phyloP scores from a whole-genome alignment of 2,888 invertebrate genomes.

The Drosophila silvestris region DNA sequence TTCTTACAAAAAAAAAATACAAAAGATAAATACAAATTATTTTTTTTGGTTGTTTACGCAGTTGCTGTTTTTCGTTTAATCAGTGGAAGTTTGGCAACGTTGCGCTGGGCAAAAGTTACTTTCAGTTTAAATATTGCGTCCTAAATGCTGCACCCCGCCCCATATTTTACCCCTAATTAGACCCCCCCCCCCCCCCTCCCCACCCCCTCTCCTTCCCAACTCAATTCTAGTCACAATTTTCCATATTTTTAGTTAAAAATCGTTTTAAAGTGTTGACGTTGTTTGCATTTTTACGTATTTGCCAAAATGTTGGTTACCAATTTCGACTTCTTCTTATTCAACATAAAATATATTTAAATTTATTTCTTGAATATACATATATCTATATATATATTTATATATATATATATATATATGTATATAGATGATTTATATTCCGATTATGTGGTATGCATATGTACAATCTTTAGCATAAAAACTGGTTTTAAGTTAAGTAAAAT shows the following conservation, averaged over 20 bases:
- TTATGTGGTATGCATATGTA: constrained; percentile 68
- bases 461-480: constrained; percentile 69
- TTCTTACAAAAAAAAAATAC: not conserved
- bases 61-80: constrained; percentile 21
- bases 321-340: constrained; percentile 37
- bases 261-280: constrained; percentile 26
- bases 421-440: constrained; percentile 28
- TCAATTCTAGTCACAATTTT: constrained; percentile 6
- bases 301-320: constrained; percentile 27
- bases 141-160: not conserved
- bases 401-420: constrained; percentile 32
- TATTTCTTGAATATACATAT: constrained; percentile 49
- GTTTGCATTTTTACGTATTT: constrained; percentile 41
- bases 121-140: not conserved
- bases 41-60: not conserved
- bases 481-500: constrained; percentile 64
- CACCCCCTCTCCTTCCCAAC: no score
- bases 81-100: constrained; percentile 31
- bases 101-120: constrained; percentile 3
- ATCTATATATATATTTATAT: constrained; percentile 39
- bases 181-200: no score
- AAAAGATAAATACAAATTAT: not conserved
- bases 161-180: not conserved
- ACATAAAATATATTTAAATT: constrained; percentile 68
- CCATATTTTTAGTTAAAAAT: constrained; percentile 22